Conservation (phyloP, 2,113 vertebrate genomes). For the Melozone crissalis region DNA sequence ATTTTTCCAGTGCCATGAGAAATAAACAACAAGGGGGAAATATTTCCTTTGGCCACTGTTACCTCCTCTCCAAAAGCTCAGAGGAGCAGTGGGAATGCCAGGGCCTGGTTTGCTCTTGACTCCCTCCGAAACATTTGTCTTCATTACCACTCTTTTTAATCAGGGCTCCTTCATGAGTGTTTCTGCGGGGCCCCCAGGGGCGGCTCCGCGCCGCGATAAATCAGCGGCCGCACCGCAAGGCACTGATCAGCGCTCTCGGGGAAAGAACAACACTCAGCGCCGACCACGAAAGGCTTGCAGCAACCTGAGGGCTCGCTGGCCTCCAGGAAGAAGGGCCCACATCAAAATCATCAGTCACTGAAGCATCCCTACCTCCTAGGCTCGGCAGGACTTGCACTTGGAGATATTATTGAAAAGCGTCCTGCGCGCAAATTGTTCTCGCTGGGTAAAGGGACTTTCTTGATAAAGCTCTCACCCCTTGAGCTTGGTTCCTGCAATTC, state of each 20-base stretch:
- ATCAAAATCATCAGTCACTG: constrained; percentile 46
- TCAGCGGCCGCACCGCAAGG: constrained; percentile 82
- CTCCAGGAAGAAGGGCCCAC: constrained; percentile 61
- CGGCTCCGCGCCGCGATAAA: constrained; percentile 81
- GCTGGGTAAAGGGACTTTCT: background rate
- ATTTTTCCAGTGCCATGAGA: constrained; percentile 86
- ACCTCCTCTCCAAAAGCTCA: constrained; percentile 80
- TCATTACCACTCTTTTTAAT: constrained; percentile 87
- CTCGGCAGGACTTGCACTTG: background rate
- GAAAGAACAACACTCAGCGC: constrained; percentile 80
- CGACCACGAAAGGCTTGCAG: constrained; percentile 75
- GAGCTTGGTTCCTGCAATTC: background rate
- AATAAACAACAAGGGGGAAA: constrained; percentile 85
- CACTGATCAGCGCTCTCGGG: constrained; percentile 84
- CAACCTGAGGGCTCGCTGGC: constrained; percentile 63
- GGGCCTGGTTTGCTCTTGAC: constrained; percentile 77
- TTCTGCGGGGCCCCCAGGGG: constrained; percentile 83
- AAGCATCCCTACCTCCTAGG: constrained; percentile 54
- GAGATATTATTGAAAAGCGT: constrained; percentile 50
- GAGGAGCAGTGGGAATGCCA: constrained; percentile 79
- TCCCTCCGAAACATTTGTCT: constrained; percentile 84
- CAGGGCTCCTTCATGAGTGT: constrained; percentile 82
- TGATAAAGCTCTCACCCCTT: constrained; percentile 16
- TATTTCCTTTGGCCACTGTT: constrained; percentile 84
- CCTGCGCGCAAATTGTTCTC: constrained; percentile 17